Evolutionary conservation across 1,140 invertebrate species (phyloP), one percentile per base, ranked within the genome.

Genomic region (Drosophila azteca): DNA sequence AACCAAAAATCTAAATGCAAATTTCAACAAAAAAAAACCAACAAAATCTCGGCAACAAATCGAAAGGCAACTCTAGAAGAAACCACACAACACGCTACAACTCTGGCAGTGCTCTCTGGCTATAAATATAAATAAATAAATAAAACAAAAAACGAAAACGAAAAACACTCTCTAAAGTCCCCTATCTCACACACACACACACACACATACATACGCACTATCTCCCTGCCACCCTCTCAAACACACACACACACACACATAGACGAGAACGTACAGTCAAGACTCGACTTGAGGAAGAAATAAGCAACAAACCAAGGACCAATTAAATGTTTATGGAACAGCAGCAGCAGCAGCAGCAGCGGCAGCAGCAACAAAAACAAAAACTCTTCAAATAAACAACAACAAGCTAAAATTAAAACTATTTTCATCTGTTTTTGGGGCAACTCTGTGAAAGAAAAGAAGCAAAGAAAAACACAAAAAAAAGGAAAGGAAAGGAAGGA

Each of bases 61-160:
- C 77, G 72, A 85, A 74, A 80, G 52, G 60, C 84, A 74, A 70
- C 68, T 75, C 78, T 61, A 77, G 59, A 48, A 52, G 48, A 50
- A 71, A 41, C 49, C 65, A 60, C 64, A 70, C 46, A 70, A 89
- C 79, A 84, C 85, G 85, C 84, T 83, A 79, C 79, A 90, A 88
- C 72, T 88, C 79, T 79, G 84, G 84, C 84, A 88, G 83, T 77
- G 84, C 79, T 83, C 83, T 88, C 72, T 89, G 82, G 82, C 83
- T 75, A 85, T 71, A 70, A 39, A 50, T 46, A 68, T 20, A 76
- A 76, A 69, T 35, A 35, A 35, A 39, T 13, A 57, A 43, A 9
- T 5, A 29, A 48, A 54, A 26, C 24, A 26, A 15, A 55, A 51
- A 35, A 15, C 41, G 57, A n/a, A 35, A 52, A 53, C 31, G 17